Evolutionary conservation across 1,140 invertebrate genomes (phyloP).

Genomic region (Aphaenogaster rudis): DNA sequence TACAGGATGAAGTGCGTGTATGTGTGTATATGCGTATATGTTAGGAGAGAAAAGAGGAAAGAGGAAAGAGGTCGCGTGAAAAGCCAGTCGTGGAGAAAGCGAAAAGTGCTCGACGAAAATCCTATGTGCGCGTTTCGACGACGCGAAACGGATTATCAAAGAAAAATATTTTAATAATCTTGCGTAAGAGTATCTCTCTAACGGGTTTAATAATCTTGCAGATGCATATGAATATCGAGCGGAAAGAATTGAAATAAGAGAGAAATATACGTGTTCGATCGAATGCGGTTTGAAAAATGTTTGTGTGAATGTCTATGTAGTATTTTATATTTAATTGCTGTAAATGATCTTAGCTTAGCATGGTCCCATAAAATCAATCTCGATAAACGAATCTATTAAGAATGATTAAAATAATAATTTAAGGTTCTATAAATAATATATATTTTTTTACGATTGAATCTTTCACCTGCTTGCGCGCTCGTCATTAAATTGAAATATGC

Average conservation of each 20-base stretch:
- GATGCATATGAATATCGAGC: slow-evolving; percentile 18
- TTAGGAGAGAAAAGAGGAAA: neutral
- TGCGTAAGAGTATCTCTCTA: neutral
- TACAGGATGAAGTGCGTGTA: neutral
- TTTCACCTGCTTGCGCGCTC: no score
- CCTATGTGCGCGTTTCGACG: neutral
- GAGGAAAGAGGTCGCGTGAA: slow-evolving; percentile 8
- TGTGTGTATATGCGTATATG: neutral
- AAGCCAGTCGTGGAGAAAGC: slow-evolving; percentile 50
- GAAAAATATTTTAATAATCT: slow-evolving; percentile 57
- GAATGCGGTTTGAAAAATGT: neutral
- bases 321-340: neutral
- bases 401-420: slow-evolving; percentile 13
- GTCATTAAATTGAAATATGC: no score
- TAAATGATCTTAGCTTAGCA: neutral
- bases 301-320: neutral
- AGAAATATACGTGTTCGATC: neutral
- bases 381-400: neutral
- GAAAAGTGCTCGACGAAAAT: slow-evolving; percentile 56
- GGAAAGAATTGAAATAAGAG: neutral
- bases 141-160: slow-evolving; percentile 57
- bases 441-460: neutral
- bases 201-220: slow-evolving; percentile 57
- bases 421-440: neutral
- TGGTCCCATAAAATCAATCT: neutral